phyloP scores from a whole-genome alignment of 2,797 vertebrate genomes.

The Brachyalestes nurse region DNA sequence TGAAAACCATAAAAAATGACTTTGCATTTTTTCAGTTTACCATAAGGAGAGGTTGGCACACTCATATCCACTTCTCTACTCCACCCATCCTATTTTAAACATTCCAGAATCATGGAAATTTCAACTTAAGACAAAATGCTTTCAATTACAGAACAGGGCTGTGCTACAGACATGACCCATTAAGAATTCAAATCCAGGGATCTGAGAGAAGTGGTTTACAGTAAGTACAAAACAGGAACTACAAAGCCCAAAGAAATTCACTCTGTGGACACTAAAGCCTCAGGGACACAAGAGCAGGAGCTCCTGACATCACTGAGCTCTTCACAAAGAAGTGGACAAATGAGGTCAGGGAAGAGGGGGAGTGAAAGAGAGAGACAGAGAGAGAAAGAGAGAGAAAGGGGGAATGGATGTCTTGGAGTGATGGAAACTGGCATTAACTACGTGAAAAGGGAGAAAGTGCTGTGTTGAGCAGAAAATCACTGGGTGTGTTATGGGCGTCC shows the following conservation, averaged over 20 bases:
- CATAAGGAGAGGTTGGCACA: background rate
- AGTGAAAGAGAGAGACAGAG: background rate
- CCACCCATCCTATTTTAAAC: background rate
- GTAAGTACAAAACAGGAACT: slow-evolving; percentile 35
- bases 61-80: background rate
- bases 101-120: background rate
- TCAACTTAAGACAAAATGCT: background rate
- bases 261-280: slow-evolving; percentile 38
- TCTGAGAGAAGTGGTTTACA: slow-evolving; percentile 43
- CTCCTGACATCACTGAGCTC: slow-evolving; percentile 33
- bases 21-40: background rate
- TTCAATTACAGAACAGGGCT: slow-evolving; percentile 27
- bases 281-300: slow-evolving; percentile 32
- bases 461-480: slow-evolving; percentile 46
- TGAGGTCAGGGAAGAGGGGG: slow-evolving; percentile 40
- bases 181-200: slow-evolving; percentile 35
- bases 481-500: slow-evolving; percentile 43
- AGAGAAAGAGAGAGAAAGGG: slow-evolving; percentile 16
- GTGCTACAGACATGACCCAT: slow-evolving; percentile 19
- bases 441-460: slow-evolving; percentile 38
- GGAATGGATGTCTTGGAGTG: slow-evolving; percentile 10
- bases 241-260: slow-evolving; percentile 41
- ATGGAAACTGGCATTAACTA: slow-evolving; percentile 51
- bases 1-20: background rate
- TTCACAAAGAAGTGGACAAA: slow-evolving; percentile 46